These are phyloP conservation scores for Gasterosteus nipponicus DNA, from an alignment of 2,113 vertebrate species.

Conservation along the genomic window DNA sequence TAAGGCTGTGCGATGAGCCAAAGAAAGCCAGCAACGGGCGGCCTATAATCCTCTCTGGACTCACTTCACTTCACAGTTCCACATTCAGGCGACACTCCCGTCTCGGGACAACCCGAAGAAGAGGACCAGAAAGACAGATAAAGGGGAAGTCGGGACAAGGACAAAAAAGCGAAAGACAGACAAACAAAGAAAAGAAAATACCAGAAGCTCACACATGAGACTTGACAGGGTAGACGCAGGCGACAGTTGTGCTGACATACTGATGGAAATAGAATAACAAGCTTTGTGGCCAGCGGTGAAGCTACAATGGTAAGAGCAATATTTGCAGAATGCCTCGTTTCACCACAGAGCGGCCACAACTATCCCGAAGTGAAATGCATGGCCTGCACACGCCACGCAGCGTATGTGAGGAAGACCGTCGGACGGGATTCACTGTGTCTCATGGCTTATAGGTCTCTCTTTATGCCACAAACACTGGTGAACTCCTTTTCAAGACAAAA, in stretches of 20 bases:
- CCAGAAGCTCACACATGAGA: constrained; percentile 10
- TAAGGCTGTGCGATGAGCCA: constrained; percentile 42
- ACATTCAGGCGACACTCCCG: constrained; percentile 33
- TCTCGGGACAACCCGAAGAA: background rate
- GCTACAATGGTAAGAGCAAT: constrained; percentile 43
- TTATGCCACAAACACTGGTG: background rate
- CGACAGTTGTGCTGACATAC: constrained; percentile 39
- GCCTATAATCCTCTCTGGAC: constrained; percentile 50
- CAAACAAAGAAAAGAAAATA: constrained; percentile 9
- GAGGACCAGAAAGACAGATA: background rate
- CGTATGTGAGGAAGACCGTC: constrained; percentile 9
- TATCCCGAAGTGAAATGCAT: constrained; percentile 41
- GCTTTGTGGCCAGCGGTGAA: constrained; percentile 45
- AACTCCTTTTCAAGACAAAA: background rate
- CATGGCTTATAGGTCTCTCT: background rate
- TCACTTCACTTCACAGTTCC: constrained; percentile 35
- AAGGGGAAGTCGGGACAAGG: background rate
- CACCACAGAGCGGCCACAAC: constrained; percentile 53
- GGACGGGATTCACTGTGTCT: constrained; percentile 15
- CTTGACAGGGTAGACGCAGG: constrained; percentile 37
- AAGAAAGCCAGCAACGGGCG: constrained; percentile 46
- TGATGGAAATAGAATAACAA: constrained; percentile 54
- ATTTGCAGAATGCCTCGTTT: constrained; percentile 52
- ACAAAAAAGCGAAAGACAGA: constrained; percentile 7
- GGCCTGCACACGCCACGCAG: background rate